Percentiles rank a stretch among this genome's conserved stretches.
phyloP scores from a whole-genome alignment of 2,113 vertebrate genomes.

The Pollachius pollachius region DNA sequence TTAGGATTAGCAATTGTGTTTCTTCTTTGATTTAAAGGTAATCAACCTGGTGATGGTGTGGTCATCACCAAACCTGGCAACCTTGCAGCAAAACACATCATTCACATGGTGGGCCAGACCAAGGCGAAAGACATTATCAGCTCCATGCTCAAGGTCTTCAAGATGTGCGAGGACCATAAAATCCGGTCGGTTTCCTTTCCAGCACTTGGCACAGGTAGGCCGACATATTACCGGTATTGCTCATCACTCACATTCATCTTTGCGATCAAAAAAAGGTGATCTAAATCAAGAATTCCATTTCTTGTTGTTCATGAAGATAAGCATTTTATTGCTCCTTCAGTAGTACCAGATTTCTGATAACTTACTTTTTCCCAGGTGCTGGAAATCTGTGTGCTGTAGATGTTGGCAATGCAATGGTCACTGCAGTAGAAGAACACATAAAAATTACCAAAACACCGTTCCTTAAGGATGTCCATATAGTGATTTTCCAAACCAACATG shows the following conservation, averaged over 20 bases:
- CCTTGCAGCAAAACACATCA: slow-evolving; percentile 48
- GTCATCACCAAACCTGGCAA: slow-evolving; percentile 53
- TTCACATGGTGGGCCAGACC: slow-evolving; percentile 60
- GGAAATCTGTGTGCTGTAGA: slow-evolving; percentile 39
- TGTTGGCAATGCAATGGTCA: slow-evolving; percentile 47
- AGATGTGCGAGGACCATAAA: slow-evolving; percentile 46
- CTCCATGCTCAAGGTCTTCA: slow-evolving; percentile 46
- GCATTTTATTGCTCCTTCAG: too few relatives aligned
- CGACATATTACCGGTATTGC: not conserved
- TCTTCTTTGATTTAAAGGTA: slow-evolving; percentile 24
- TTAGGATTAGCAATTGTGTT: not conserved
- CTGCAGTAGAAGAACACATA: slow-evolving; percentile 33
- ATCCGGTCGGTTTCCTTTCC: slow-evolving; percentile 58
- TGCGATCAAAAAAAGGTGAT: too few relatives aligned
- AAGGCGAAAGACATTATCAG: slow-evolving; percentile 37
- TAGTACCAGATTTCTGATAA: not conserved
- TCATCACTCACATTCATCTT: not conserved
- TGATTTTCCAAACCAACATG: slow-evolving; percentile 51
- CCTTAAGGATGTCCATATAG: slow-evolving; percentile 44
- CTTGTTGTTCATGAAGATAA: too few relatives aligned
- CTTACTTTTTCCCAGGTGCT: slow-evolving; percentile 38
- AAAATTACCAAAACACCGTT: slow-evolving; percentile 17
- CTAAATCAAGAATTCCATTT: too few relatives aligned
- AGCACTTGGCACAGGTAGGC: slow-evolving; percentile 60
- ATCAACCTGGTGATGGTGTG: slow-evolving; percentile 45